phyloP scores from a whole-genome alignment of 2,113 vertebrate genomes.

The Sander vitreus region DNA sequence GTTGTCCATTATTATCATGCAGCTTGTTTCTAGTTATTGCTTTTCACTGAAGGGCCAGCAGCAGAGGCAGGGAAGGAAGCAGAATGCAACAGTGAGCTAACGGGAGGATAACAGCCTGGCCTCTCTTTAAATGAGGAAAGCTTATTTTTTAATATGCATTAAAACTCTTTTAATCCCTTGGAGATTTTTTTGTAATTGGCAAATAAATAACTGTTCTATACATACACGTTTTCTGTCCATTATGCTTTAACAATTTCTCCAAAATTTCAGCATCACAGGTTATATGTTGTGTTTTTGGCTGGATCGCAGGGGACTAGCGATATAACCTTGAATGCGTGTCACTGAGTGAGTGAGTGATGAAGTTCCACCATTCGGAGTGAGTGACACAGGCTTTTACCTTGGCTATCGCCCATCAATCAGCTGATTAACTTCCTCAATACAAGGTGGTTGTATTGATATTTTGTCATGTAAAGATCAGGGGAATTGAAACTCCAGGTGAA shows the following conservation, averaged over 20 bases:
- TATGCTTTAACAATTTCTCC: not conserved
- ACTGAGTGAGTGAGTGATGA: too few relatives aligned
- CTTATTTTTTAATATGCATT: not conserved
- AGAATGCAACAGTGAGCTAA: not conserved
- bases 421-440: too few relatives aligned
- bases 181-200: not conserved
- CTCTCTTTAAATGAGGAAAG: not conserved
- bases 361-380: too few relatives aligned
- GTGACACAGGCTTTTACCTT: too few relatives aligned
- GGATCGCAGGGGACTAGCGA: too few relatives aligned
- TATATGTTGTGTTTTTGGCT: not conserved
- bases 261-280: not conserved
- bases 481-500: too few relatives aligned
- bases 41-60: constrained; percentile 9
- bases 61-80: constrained; percentile 3
- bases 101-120: not conserved
- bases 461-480: too few relatives aligned
- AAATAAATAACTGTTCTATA: not conserved
- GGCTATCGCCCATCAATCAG: too few relatives aligned
- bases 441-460: too few relatives aligned
- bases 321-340: too few relatives aligned
- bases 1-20: constrained; percentile 14
- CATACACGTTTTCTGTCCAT: not conserved
- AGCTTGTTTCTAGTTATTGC: constrained; percentile 15
- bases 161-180: not conserved